phyloP scores from a whole-genome alignment of 2,113 vertebrate species.

The Brienomyrus brachyistius region DNA sequence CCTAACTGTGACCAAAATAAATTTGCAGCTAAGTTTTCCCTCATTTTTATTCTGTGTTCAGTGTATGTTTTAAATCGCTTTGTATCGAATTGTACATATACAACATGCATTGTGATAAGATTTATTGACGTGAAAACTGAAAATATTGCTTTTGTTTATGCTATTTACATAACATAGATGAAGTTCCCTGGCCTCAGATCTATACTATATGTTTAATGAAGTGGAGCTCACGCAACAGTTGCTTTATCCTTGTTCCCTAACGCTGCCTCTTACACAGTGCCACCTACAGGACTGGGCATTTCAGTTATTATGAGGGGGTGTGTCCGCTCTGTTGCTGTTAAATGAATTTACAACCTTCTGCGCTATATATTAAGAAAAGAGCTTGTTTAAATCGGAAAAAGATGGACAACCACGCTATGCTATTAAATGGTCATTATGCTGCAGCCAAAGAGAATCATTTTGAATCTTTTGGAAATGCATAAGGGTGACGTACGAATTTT shows the following conservation, averaged over 20 bases:
- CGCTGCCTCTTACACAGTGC: not conserved
- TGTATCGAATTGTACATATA: not conserved
- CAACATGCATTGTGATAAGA: not conserved
- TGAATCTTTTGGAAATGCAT: not conserved
- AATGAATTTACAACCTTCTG: not conserved
- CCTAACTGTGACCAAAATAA: not conserved
- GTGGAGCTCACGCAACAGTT: constrained; percentile 1
- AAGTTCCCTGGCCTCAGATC: not conserved
- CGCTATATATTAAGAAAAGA: not conserved
- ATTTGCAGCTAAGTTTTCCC: not conserved
- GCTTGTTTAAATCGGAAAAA: not conserved
- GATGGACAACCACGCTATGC: not conserved
- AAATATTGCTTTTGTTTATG: not conserved
- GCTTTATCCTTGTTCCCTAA: not conserved
- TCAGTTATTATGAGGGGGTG: not conserved
- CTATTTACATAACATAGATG: not conserved
- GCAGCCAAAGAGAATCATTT: not conserved
- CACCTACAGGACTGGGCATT: not conserved
- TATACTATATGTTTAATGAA: not conserved
- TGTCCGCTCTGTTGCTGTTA: not conserved
- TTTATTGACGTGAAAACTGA: not conserved
- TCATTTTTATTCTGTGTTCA: not conserved
- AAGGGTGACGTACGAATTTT: not conserved
- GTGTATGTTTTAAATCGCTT: not conserved
- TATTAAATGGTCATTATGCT: not conserved